Conservation (phyloP, 2,888 invertebrate species). For the Meliscaeva auricollis region DNA sequence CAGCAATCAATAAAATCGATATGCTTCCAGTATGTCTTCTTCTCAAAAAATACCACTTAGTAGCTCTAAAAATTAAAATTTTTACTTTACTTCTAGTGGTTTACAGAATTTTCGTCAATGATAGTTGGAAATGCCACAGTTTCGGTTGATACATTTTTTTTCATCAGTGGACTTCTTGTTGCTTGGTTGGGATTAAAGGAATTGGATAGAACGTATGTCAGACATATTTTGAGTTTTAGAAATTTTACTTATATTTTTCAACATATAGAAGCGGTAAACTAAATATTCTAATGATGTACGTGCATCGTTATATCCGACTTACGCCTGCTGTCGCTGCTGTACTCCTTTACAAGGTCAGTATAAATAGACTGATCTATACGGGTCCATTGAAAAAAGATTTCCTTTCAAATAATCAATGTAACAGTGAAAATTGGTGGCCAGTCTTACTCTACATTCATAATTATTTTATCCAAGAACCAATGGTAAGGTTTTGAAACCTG, state of each 20-base stretch:
- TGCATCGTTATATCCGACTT: conserved; percentile 83
- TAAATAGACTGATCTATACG: conserved; percentile 83
- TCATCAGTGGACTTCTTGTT: conserved; percentile 85
- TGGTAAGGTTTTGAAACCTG: neutral
- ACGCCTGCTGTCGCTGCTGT: conserved; percentile 85
- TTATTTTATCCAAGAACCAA: conserved; percentile 76
- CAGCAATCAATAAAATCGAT: conserved; percentile 11
- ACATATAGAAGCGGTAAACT: conserved; percentile 78
- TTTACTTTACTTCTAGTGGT: too few relatives aligned
- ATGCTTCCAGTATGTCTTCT: neutral
- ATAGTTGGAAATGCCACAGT: conserved; percentile 81
- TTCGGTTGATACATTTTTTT: conserved; percentile 86
- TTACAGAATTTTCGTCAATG: too few relatives aligned
- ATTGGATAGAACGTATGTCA: conserved; percentile 64
- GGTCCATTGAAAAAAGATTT: conserved; percentile 82
- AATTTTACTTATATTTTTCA: neutral
- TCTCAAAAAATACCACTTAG: too few relatives aligned
- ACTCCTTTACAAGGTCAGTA: conserved; percentile 80
- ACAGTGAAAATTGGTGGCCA: conserved; percentile 83
- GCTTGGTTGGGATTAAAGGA: conserved; percentile 78
- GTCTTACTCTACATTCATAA: conserved; percentile 84
- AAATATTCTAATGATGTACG: conserved; percentile 79
- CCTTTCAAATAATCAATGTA: conserved; percentile 61
- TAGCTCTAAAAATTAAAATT: too few relatives aligned
- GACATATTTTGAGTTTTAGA: neutral